Percentiles rank a stretch among this genome's conserved stretches.
These are phyloP conservation scores for Caenorhabditis afra DNA, from an alignment of 2,888 invertebrate species.

Conservation along the genomic window DNA sequence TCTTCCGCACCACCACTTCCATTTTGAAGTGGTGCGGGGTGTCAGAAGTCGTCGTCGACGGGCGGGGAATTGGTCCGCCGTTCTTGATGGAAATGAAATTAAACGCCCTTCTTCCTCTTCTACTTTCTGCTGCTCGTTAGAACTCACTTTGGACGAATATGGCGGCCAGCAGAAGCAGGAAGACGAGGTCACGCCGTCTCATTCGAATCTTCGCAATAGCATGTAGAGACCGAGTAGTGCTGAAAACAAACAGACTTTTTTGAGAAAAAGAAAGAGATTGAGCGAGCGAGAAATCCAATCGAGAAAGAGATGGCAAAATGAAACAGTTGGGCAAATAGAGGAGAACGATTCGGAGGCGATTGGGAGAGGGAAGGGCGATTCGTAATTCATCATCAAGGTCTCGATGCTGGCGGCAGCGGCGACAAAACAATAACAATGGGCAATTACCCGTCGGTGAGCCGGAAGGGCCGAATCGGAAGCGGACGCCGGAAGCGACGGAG, in stretches of 20 bases:
- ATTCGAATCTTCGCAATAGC: constrained; percentile 42
- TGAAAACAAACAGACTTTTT: constrained; percentile 27
- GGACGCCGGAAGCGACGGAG: constrained; percentile 7
- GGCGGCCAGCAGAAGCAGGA: constrained; percentile 22
- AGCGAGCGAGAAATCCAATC: too few relatives aligned
- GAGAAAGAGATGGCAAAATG: constrained; percentile 11
- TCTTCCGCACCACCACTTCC: too few relatives aligned
- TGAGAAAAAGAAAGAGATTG: too few relatives aligned
- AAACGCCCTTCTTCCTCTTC: constrained; percentile 13
- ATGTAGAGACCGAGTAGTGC: background rate
- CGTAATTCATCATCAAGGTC: constrained; percentile 53
- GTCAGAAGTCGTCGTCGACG: constrained; percentile 56
- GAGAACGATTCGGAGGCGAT: constrained; percentile 6
- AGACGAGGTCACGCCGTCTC: constrained; percentile 51
- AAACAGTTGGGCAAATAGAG: constrained; percentile 47
- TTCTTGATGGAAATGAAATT: constrained; percentile 51
- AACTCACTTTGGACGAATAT: constrained; percentile 43
- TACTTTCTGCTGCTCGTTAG: constrained; percentile 9
- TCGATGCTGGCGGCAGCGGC: constrained; percentile 25
- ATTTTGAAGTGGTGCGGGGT: constrained; percentile 3
- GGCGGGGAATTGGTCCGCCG: constrained; percentile 34
- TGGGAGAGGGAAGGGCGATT: constrained; percentile 38
- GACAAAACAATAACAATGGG: constrained; percentile 56
- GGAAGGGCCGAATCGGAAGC: constrained; percentile 27
- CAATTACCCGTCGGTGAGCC: constrained; percentile 41